phyloP scores from a whole-genome alignment of 2,113 vertebrate species.

The Parus major region DNA sequence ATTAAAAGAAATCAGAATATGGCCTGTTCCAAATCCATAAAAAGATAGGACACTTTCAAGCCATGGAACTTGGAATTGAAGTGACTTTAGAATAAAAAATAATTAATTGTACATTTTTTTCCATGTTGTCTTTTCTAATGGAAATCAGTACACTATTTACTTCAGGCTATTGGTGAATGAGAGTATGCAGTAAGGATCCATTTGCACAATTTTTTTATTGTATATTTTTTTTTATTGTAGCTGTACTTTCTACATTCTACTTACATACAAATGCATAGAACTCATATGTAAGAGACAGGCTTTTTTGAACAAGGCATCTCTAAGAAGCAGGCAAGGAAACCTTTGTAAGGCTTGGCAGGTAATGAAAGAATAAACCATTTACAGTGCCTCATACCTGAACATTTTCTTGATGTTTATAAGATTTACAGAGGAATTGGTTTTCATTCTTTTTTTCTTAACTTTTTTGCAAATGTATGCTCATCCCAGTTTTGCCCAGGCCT shows the following conservation, averaged over 20 bases:
- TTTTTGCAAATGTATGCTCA: neutral
- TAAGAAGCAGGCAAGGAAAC: neutral
- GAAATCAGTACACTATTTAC: neutral
- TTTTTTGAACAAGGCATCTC: neutral
- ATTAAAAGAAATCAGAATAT: constrained; percentile 7
- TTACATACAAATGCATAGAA: neutral
- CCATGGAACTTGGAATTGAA: neutral
- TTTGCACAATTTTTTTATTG: neutral
- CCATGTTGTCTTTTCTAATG: neutral
- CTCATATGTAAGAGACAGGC: neutral
- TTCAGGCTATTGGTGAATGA: neutral
- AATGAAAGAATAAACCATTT: constrained; percentile 26
- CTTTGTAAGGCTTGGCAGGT: neutral
- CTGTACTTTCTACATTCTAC: neutral
- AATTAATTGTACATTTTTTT: neutral
- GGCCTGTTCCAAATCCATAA: neutral
- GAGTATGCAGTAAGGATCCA: neutral
- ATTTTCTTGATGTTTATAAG: constrained; percentile 19
- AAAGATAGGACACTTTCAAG: constrained; percentile 6
- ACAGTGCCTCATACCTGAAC: neutral
- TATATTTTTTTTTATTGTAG: neutral
- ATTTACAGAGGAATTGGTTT: neutral
- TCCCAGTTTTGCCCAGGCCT: constrained; percentile 8
- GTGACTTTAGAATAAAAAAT: neutral
- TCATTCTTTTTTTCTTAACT: neutral